Evolutionary conservation across 2,888 invertebrate genomes (phyloP).

Genomic region (Caenorhabditis plicata): DNA sequence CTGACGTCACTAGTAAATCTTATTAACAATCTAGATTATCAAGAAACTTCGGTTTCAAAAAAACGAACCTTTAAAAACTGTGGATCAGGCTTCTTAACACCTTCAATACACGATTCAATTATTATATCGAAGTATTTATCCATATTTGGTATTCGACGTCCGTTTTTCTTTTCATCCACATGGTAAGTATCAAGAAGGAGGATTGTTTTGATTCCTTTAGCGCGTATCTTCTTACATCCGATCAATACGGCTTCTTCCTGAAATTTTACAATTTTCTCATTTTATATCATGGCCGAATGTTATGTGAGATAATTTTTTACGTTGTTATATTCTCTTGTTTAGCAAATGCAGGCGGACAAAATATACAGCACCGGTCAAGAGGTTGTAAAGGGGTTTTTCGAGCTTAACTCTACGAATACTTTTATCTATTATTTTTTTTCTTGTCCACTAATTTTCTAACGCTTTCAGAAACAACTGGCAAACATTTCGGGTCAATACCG

Average conservation of each 20-base stretch:
- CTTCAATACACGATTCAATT: slow-evolving; percentile 33
- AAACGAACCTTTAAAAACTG: slow-evolving; percentile 9
- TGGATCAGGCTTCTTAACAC: slow-evolving; percentile 33
- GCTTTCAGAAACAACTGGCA: too few relatives aligned
- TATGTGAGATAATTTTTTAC: not conserved
- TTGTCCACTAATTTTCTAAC: too few relatives aligned
- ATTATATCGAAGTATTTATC: slow-evolving; percentile 28
- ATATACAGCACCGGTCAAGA: too few relatives aligned
- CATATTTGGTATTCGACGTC: slow-evolving; percentile 34
- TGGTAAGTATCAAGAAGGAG: slow-evolving; percentile 35
- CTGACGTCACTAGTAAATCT: too few relatives aligned
- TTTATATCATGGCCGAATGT: too few relatives aligned
- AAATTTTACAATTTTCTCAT: too few relatives aligned
- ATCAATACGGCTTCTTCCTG: slow-evolving; percentile 34
- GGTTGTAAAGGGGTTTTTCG: too few relatives aligned
- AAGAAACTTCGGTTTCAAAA: not conserved
- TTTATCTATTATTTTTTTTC: too few relatives aligned
- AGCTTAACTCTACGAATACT: too few relatives aligned
- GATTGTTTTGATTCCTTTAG: slow-evolving; percentile 23
- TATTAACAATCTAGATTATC: too few relatives aligned
- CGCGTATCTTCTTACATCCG: slow-evolving; percentile 24
- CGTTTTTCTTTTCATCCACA: slow-evolving; percentile 28
- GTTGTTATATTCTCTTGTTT: not conserved
- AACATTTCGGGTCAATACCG: too few relatives aligned
- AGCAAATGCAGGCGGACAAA: too few relatives aligned